Percentiles rank a stretch among this genome's conserved stretches.
phyloP scores from a whole-genome alignment of 2,797 vertebrate genomes.

The Leontopithecus rosalia region DNA sequence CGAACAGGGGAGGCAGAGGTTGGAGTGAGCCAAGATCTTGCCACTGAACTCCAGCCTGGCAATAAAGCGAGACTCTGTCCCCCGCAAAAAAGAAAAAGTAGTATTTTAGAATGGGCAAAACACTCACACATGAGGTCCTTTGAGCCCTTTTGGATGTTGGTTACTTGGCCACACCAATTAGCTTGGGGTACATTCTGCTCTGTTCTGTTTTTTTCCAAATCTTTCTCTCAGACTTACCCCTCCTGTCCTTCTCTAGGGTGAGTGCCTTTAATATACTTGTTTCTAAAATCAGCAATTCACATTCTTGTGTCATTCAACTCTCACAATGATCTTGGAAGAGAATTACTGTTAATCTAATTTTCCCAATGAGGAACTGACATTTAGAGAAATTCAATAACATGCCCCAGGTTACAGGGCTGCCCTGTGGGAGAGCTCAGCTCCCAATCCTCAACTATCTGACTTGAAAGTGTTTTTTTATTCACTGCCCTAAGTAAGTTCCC shows the following conservation, averaged over 20 bases:
- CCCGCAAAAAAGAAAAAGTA: not conserved
- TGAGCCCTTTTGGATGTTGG: not conserved
- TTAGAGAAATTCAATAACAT: not conserved
- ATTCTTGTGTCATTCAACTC: not conserved
- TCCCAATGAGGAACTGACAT: not conserved
- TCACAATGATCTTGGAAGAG: not conserved
- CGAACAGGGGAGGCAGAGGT: not conserved
- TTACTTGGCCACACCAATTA: not conserved
- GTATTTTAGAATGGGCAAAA: not conserved
- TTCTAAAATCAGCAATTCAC: not conserved
- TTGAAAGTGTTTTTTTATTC: not conserved
- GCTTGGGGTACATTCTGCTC: not conserved
- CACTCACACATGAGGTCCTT: accelerated
- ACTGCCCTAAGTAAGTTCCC: not conserved
- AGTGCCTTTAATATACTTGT: not conserved
- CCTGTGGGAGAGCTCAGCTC: not conserved
- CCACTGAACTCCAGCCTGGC: not conserved
- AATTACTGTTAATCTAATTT: not conserved
- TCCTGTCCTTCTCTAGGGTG: not conserved
- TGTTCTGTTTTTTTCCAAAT: not conserved
- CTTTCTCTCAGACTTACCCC: not conserved
- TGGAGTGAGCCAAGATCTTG: not conserved
- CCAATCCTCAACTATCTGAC: not conserved
- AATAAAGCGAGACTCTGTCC: not conserved
- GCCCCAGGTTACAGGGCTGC: not conserved